A percentile compares a stretch with the other conserved stretches of the same genome.
Conservation (phyloP, 2,797 vertebrate species). For the Coregonus ussuriensis region DNA sequence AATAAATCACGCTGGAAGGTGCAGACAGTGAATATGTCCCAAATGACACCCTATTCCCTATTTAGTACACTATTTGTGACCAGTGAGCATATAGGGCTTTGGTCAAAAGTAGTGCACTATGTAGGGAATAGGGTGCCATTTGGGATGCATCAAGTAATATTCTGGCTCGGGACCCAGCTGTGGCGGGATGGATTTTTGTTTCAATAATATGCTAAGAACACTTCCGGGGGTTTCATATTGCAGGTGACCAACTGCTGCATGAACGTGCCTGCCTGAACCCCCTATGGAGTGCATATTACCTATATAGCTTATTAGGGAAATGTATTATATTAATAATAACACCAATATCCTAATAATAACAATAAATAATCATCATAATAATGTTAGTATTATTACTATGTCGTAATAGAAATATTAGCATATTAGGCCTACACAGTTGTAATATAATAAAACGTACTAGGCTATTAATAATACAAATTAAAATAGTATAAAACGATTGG, state of each 20-base stretch:
- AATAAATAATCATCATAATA: not conserved
- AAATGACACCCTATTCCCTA: too few relatives aligned
- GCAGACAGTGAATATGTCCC: too few relatives aligned
- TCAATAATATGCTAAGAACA: constrained; percentile 76
- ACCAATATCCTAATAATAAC: constrained; percentile 6
- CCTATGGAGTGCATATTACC: not conserved
- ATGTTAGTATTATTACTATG: not conserved
- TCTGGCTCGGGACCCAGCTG: constrained; percentile 82
- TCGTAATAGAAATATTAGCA: too few relatives aligned
- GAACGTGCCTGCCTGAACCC: constrained; percentile 71
- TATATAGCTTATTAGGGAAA: not conserved
- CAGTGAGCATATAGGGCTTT: too few relatives aligned
- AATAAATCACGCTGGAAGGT: constrained; percentile 78
- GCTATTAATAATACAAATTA: too few relatives aligned
- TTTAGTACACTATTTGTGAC: too few relatives aligned
- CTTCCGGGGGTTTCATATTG: constrained; percentile 73
- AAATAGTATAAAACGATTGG: too few relatives aligned
- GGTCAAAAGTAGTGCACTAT: too few relatives aligned
- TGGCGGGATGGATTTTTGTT: constrained; percentile 69
- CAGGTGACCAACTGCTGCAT: constrained; percentile 83
- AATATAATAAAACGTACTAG: too few relatives aligned
- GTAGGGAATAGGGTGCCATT: constrained; percentile 17
- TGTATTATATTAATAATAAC: not conserved
- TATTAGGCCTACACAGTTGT: too few relatives aligned
- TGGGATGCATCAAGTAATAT: constrained; percentile 34